These are phyloP conservation scores for Montipora sp. DNA, from an alignment of 64 coral and sea anemone genomes.

Conservation along the genomic window DNA sequence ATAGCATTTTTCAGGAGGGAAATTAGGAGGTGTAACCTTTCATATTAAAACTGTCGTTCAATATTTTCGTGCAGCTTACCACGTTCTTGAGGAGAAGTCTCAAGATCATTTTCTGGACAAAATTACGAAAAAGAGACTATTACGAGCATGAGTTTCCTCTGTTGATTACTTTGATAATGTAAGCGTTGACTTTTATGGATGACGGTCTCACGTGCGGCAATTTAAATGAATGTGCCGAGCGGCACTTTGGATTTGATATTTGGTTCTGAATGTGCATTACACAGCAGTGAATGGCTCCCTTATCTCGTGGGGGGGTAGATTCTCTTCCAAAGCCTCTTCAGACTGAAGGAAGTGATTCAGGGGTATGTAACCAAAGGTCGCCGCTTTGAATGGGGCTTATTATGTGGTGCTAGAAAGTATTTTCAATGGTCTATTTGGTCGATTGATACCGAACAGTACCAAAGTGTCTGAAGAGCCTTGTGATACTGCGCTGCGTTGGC, in stretches of 20 bases:
- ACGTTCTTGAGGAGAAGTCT: neutral
- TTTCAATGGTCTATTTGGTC: neutral
- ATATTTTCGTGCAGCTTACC: neutral
- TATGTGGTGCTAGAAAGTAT: neutral
- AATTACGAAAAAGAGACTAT: neutral
- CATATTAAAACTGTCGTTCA: neutral
- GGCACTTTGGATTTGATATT: neutral
- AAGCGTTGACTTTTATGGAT: neutral
- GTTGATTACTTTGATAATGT: neutral
- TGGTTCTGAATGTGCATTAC: neutral
- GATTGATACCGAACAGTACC: neutral
- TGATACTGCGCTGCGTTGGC: neutral
- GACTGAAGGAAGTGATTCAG: neutral
- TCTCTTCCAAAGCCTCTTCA: too few species aligned
- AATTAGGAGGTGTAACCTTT: neutral
- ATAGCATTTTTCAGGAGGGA: neutral
- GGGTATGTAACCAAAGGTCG: neutral
- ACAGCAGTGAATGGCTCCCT: neutral
- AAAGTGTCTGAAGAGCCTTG: neutral
- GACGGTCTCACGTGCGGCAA: neutral
- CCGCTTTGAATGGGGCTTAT: neutral
- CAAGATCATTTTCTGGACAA: neutral
- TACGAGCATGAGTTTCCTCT: neutral
- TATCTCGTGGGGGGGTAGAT: neutral
- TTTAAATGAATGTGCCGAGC: neutral